Base-by-base conservation (phyloP, 1,140 invertebrate species). In the Diachasmimorpha longicaudata region DNA sequence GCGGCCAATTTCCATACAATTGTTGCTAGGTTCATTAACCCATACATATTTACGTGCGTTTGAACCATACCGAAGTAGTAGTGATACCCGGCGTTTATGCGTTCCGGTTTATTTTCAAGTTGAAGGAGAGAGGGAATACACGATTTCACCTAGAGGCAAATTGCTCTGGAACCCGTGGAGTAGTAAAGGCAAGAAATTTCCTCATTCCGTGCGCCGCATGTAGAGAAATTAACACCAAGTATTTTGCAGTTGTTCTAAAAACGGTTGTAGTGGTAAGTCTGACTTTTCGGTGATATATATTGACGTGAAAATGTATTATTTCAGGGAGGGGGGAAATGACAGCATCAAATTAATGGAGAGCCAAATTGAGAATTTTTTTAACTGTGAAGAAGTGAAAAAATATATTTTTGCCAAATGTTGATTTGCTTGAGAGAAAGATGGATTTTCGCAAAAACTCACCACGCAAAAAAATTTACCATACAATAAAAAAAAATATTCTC, bases 1-100 rank as follows among this genome's bases (percentile, higher is more conserved):
- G 11, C 23, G 10, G 58, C 69, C 72, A 82, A 79, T 82, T 80
- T 80, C 72, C 78, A 78, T 80, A 73, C 63, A 66, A 79, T 79
- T 76, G 48, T 58, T 73, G 19, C 80, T 66, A 37, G 70, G 72
- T 77, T 80, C 73, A 78, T 79, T 80, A 81, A 78, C 71, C 55
- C 48, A 44, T 68, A 71, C 71, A 52, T 79, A 80, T 77, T 79
- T 76, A 58, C 70, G 75, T 23, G 67, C 44, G 58, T 37, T 46
- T 70, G 58, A 63, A 52, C 48, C n/a, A 16, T n/a, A 23, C 58
- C 23, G 19, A 63, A 63, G 19, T 23, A 63, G 16, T 19, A 25
- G 19, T 13, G 58, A 63, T 63, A 31, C 58, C 19, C 14, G 58
- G 19, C 58, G 58, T 25, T 63, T 63, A 63, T 25, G 23, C 21